Percentiles rank a stretch among this genome's conserved stretches.
Conservation (phyloP, 1,140 invertebrate species). For the Bombus superbus region DNA sequence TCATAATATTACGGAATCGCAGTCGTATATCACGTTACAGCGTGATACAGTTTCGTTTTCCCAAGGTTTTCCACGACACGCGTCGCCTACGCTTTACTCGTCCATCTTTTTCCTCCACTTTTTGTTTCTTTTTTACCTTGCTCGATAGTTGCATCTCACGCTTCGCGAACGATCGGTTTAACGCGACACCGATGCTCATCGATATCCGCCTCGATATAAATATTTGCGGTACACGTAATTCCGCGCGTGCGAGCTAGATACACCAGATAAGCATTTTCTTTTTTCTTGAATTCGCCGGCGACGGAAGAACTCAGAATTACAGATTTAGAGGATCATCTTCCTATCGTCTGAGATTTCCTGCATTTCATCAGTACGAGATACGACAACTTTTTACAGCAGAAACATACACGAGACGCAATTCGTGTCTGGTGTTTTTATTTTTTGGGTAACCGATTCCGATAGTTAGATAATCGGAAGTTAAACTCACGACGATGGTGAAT, state of each 20-base stretch:
- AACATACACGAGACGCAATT: too few species aligned
- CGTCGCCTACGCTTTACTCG: neutral
- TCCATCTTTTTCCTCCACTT: neutral
- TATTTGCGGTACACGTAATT: neutral
- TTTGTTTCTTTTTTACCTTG: neutral
- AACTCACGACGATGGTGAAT: neutral
- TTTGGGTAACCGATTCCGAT: too few species aligned
- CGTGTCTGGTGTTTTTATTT: too few species aligned
- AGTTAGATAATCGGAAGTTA: neutral
- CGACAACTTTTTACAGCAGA: too few species aligned
- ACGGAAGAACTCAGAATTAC: too few species aligned
- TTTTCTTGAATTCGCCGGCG: too few species aligned
- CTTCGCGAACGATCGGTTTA: constrained; percentile 3
- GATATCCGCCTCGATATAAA: constrained; percentile 15
- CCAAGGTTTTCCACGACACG: constrained; percentile 15
- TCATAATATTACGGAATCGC: constrained; percentile 45
- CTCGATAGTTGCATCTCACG: neutral
- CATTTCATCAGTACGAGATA: too few species aligned
- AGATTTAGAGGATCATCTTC: too few species aligned
- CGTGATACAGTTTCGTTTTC: constrained; percentile 13
- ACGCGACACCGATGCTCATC: neutral
- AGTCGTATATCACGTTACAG: neutral
- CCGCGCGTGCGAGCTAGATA: neutral
- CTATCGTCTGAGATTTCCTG: too few species aligned
- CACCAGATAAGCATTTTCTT: too few species aligned